Base-by-base conservation (phyloP, 1,140 invertebrate species). In the Cardiocondyla obscurior region DNA sequence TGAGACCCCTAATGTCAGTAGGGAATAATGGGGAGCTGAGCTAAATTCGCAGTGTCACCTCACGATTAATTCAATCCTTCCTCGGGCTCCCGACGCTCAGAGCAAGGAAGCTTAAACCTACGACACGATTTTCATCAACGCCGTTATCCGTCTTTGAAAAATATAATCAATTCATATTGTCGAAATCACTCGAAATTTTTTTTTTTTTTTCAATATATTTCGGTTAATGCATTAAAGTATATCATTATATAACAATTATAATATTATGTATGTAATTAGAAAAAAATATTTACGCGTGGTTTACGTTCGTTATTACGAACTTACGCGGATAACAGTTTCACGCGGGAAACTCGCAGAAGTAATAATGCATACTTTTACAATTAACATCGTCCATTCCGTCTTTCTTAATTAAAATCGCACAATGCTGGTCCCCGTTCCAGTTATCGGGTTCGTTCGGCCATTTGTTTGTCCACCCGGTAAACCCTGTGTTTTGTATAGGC, bases 391-490 rank as follows among this genome's bases (percentile, higher is more conserved):
- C 25, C 67, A 70, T 53, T 8, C 67, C 67, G 2, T 30, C 30
- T 8, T 53, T 19, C 3, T 1, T 22, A 51, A 49, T 22, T 22
- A 70, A 30, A 53, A 3, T 0, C 14, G 30, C 67, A 7, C 67
- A 70, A 70, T 70, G 14, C 30, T 70, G 46, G 36, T 5, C 0
- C 3, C 4, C 16, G n/a, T 1, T 3, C 2, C n/a, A n/a, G 55
- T 83, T 81, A 19, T 87, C 77, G 0, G 84, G 83, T 22, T 69
- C 7, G 10, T 58, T 49, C 2, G 25, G 12, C 12, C 28, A 64
- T 33, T 44, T 51, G 1, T 30, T 62, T 1, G 67, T 33, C 84
- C 86, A 87, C 3, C 12, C 53, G 19, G 19, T 42, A 28, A 49
- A 87, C 10, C 84, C 86, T 0, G 69, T 58, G 19, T 53, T 16